These are phyloP conservation scores for Gambusia holbrooki DNA, from an alignment of 2,113 vertebrate species.

Conservation along the genomic window DNA sequence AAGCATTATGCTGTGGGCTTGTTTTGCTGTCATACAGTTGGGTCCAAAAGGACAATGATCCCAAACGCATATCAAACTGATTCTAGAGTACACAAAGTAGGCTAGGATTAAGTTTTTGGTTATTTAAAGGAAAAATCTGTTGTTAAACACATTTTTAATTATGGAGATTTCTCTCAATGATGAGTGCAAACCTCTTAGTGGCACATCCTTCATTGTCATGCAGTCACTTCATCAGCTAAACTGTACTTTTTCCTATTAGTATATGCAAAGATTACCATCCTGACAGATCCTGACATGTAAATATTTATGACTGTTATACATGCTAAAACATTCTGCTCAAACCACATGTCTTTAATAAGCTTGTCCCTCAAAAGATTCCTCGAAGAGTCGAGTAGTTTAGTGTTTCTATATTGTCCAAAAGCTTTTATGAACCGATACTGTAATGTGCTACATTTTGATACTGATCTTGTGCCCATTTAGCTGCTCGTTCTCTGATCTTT, in stretches of 20 bases:
- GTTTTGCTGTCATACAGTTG: not conserved
- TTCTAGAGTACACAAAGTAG: not conserved
- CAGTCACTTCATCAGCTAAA: slow-evolving; percentile 29
- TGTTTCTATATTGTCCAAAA: slow-evolving; percentile 21
- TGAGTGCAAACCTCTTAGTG: not conserved
- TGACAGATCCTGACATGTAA: slow-evolving; percentile 37
- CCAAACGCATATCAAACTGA: not conserved
- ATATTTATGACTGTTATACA: slow-evolving; percentile 54
- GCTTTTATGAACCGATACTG: slow-evolving; percentile 31
- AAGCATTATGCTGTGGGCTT: not conserved
- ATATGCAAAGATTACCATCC: slow-evolving; percentile 67
- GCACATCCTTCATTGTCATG: not conserved
- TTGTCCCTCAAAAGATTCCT: not conserved
- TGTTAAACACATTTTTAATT: not conserved
- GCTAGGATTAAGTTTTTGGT: not conserved
- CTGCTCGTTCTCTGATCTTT: slow-evolving; percentile 19
- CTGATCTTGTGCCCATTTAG: slow-evolving; percentile 28
- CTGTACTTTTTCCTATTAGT: slow-evolving; percentile 21
- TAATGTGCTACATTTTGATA: slow-evolving; percentile 52
- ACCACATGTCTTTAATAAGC: slow-evolving; percentile 1
- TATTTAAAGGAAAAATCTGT: not conserved
- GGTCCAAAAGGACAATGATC: not conserved
- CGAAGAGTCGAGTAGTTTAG: slow-evolving; percentile 6
- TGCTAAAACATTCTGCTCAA: slow-evolving; percentile 48
- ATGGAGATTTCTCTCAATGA: not conserved